Evolutionary conservation across 1,140 invertebrate genomes (phyloP).

Genomic region (Diorhabda carinulata): DNA sequence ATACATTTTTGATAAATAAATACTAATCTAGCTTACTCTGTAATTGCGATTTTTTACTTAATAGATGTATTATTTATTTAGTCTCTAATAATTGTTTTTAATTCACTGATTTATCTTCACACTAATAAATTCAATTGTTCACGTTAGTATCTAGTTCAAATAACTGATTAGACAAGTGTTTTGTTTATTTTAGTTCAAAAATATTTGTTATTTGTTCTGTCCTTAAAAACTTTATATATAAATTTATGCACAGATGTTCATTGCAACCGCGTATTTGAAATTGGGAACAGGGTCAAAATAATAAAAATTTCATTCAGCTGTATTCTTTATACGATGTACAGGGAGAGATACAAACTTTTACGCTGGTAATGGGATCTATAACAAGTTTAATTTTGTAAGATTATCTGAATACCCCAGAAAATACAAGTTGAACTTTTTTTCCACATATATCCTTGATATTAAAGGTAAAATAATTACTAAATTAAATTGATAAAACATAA

Average conservation of each 20-base stretch:
- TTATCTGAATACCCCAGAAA: too few relatives aligned
- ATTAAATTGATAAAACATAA: too few relatives aligned
- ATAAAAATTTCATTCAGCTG: slow-evolving; percentile 12
- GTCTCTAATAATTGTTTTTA: too few relatives aligned
- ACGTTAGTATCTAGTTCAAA: not conserved
- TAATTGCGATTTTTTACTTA: too few relatives aligned
- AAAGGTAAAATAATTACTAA: too few relatives aligned
- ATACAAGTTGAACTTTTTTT: too few relatives aligned
- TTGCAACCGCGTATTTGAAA: not conserved
- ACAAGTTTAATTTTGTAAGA: too few relatives aligned
- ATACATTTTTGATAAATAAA: too few relatives aligned
- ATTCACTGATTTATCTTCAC: not conserved
- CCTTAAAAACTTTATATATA: not conserved
- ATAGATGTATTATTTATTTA: too few relatives aligned
- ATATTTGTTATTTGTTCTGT: not conserved
- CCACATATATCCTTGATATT: too few relatives aligned
- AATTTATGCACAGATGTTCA: not conserved
- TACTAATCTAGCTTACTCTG: too few relatives aligned
- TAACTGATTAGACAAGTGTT: not conserved
- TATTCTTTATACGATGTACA: slow-evolving; percentile 1
- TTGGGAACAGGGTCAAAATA: slow-evolving; percentile 14
- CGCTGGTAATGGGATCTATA: too few relatives aligned
- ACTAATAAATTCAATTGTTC: not conserved
- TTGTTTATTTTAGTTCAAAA: not conserved
- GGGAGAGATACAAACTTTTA: not conserved